phyloP scores from a whole-genome alignment of 2,888 invertebrate species.

The Sipha maydis region DNA sequence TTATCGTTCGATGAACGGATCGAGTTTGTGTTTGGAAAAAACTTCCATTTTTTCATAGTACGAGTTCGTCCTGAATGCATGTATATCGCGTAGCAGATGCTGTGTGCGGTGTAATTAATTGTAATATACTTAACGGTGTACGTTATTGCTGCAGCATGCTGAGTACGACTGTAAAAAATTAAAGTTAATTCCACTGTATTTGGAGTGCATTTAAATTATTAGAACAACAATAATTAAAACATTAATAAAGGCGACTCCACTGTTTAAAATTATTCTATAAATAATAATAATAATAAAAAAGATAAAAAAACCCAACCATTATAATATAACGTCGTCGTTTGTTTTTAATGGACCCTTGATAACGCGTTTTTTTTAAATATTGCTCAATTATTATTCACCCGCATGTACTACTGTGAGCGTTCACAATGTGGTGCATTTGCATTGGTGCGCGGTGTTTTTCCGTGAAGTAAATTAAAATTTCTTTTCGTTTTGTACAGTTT shows the following conservation, averaged over 20 bases:
- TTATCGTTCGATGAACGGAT: not conserved
- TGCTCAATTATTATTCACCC: constrained; percentile 24
- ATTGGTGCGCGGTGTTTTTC: not conserved
- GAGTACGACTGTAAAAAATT: constrained; percentile 5
- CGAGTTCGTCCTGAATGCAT: not conserved
- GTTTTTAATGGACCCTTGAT: constrained; percentile 40
- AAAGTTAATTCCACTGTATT: constrained; percentile 35
- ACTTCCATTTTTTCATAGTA: not conserved
- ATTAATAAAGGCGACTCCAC: constrained; percentile 7
- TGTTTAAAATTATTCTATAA: constrained; percentile 20
- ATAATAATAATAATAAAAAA: not conserved
- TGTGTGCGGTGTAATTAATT: not conserved
- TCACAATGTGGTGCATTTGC: constrained; percentile 7
- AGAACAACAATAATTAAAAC: constrained; percentile 44
- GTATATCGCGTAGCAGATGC: not conserved
- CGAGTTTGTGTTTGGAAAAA: not conserved
- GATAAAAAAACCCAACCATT: not conserved
- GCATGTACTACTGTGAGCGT: constrained; percentile 2
- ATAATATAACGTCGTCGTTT: not conserved
- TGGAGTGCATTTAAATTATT: constrained; percentile 30
- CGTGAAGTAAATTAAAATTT: not conserved
- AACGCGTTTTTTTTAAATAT: not conserved
- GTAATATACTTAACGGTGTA: not conserved
- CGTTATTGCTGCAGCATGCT: not conserved
- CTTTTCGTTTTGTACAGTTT: not conserved